Percentiles rank a stretch among this genome's conserved stretches.
Evolutionary conservation across 2,888 invertebrate species (phyloP).

Genomic region (Diploptera punctata): DNA sequence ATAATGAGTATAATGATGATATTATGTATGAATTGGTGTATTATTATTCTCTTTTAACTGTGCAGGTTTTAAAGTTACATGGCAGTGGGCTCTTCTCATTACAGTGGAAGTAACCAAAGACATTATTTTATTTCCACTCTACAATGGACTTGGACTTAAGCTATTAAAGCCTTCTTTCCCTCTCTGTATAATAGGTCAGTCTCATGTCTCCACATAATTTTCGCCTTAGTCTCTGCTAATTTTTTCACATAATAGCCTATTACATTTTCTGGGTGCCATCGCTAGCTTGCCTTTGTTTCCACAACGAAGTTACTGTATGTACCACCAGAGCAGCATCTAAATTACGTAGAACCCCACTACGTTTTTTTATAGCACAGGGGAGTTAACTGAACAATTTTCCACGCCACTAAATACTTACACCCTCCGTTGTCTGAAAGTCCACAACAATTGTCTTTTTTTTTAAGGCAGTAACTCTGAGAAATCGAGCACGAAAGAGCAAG

Average conservation of each 20-base stretch:
- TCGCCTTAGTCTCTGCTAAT: background rate
- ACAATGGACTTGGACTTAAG: too few relatives aligned
- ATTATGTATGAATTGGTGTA: too few relatives aligned
- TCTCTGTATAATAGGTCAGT: background rate
- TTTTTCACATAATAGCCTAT: background rate
- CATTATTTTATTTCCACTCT: too few relatives aligned
- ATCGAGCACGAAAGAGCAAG: background rate
- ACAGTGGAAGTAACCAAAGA: too few relatives aligned
- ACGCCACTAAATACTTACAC: background rate
- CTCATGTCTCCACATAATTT: background rate
- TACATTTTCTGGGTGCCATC: background rate
- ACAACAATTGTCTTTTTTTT: background rate
- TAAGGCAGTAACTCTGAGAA: background rate
- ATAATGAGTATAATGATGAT: too few relatives aligned
- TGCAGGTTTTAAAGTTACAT: too few relatives aligned
- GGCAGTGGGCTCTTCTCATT: too few relatives aligned
- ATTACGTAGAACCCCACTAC: background rate
- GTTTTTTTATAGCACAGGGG: background rate
- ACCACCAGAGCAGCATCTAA: background rate
- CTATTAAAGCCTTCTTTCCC: too few relatives aligned
- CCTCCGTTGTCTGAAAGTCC: background rate
- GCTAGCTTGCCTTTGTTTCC: background rate
- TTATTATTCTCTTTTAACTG: too few relatives aligned
- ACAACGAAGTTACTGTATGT: too few relatives aligned
- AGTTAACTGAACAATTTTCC: slow-evolving; percentile 6